phyloP scores from a whole-genome alignment of 2,888 invertebrate species.

The Polymixis flavicincta region DNA sequence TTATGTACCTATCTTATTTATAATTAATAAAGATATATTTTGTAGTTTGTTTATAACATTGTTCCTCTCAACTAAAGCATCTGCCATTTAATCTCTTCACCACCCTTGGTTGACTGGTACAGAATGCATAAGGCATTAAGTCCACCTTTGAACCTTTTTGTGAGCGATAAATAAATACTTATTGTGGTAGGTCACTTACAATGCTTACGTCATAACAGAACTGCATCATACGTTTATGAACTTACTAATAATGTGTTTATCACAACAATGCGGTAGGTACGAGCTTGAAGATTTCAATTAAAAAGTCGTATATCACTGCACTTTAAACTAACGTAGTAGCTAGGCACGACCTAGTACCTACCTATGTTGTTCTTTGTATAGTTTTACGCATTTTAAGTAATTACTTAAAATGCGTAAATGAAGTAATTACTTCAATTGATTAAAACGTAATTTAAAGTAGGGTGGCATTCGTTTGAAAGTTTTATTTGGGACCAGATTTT shows the following conservation, averaged over 20 bases:
- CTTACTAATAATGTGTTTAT: background rate
- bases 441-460: conserved; percentile 42
- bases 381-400: conserved; percentile 37
- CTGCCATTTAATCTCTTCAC: no score
- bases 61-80: no score
- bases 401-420: no score
- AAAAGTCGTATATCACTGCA: background rate
- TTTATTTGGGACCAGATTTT: background rate
- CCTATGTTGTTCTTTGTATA: background rate
- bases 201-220: background rate
- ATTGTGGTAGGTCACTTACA: conserved; percentile 8
- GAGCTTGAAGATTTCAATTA: conserved; percentile 17
- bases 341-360: background rate
- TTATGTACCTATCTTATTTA: no score
- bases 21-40: no score
- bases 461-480: conserved; percentile 47
- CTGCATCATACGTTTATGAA: background rate
- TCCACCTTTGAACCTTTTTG: no score
- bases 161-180: no score
- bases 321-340: conserved; percentile 2
- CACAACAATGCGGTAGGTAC: background rate
- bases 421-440: conserved; percentile 48
- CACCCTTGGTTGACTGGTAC: no score
- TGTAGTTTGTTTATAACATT: no score
- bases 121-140: no score